Conservation (phyloP, 2,113 vertebrate species). For the Marmota flaviventris region DNA sequence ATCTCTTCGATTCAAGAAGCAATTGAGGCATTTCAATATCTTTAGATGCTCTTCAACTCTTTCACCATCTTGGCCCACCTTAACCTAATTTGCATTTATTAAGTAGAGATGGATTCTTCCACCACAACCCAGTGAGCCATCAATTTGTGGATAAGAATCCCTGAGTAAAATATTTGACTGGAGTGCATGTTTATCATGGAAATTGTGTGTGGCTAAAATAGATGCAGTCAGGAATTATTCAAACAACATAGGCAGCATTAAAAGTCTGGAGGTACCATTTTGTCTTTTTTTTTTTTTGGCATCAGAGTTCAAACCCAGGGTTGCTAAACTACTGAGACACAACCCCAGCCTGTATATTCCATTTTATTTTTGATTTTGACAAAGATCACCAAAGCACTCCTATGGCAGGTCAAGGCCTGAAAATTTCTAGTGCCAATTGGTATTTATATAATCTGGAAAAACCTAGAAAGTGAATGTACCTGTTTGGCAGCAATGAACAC, state of each 20-base stretch:
- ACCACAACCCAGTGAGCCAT: not conserved
- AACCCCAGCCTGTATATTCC: not conserved
- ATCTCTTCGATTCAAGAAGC: not conserved
- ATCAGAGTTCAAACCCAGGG: too few species aligned
- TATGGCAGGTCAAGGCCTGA: not conserved
- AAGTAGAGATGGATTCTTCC: not conserved
- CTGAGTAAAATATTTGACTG: not conserved
- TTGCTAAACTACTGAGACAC: too few species aligned
- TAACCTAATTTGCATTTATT: not conserved
- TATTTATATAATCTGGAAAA: not conserved
- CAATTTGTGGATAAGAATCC: not conserved
- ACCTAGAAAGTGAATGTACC: not conserved
- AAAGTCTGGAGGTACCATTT: not conserved
- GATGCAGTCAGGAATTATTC: not conserved
- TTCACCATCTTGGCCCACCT: not conserved
- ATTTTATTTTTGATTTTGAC: not conserved
- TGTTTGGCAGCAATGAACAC: not conserved
- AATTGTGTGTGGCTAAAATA: not conserved
- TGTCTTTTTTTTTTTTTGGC: not conserved
- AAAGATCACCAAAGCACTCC: not conserved
- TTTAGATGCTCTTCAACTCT: not conserved
- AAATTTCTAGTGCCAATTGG: not conserved
- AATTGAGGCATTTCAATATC: conserved; percentile 3
- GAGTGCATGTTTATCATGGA: not conserved
- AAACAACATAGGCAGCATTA: not conserved